Evolutionary conservation across 2,113 vertebrate genomes (phyloP).

Genomic region (Ciconia maguari): DNA sequence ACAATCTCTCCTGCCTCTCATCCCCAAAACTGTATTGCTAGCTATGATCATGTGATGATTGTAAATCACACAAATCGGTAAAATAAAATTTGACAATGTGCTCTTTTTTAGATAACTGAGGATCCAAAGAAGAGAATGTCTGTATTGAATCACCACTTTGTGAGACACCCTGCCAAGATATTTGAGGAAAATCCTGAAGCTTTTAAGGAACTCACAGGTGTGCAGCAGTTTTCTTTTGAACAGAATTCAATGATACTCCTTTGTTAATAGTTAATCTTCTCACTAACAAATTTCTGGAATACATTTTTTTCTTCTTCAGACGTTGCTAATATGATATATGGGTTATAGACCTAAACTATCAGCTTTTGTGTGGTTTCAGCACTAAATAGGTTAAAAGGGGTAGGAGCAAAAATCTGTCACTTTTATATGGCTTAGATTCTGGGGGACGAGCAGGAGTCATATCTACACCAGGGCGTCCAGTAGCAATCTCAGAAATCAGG

Average conservation of each 20-base stretch:
- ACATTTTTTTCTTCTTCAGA: background rate
- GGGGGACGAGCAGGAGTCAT: background rate
- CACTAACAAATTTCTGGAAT: background rate
- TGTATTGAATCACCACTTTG: constrained; percentile 90
- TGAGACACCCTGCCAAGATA: constrained; percentile 86
- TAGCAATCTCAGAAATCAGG: background rate
- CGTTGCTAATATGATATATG: background rate
- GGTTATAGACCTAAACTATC: background rate
- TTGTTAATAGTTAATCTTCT: background rate
- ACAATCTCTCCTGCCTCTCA: background rate
- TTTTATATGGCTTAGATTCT: background rate
- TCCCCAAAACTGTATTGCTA: background rate
- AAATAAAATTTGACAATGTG: background rate
- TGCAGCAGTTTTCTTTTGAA: background rate
- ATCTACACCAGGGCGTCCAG: background rate
- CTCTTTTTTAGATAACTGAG: constrained; percentile 81
- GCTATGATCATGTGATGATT: background rate
- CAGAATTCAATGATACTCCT: background rate
- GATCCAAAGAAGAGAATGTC: constrained; percentile 81
- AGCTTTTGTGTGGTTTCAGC: background rate
- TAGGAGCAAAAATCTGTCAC: background rate
- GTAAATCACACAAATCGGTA: background rate
- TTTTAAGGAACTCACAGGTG: constrained; percentile 80
- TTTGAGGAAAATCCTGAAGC: constrained; percentile 76
- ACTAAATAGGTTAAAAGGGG: background rate